Evolutionary conservation across 1,140 invertebrate species (phyloP).

Genomic region (Apocrypta bakeri): DNA sequence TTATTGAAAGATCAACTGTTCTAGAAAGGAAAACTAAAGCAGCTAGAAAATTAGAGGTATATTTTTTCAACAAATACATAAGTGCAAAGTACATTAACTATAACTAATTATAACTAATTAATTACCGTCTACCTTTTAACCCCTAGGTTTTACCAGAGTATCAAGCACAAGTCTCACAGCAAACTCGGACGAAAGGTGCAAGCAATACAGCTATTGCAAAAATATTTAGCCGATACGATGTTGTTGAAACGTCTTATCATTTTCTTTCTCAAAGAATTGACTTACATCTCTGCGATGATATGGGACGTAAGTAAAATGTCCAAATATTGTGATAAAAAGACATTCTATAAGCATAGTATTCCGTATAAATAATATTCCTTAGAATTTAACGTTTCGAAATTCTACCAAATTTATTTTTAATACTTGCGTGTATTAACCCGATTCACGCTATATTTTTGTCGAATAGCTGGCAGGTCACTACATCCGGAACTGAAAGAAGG

Average conservation of each 20-base stretch:
- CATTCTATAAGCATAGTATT: no score
- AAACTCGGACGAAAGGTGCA: slow-evolving; percentile 73
- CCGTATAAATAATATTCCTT: no score
- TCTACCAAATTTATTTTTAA: no score
- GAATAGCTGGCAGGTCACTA: slow-evolving; percentile 85
- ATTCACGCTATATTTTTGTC: slow-evolving; percentile 45
- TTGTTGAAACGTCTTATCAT: slow-evolving; percentile 98
- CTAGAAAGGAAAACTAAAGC: slow-evolving; percentile 91
- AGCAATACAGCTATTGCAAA: slow-evolving; percentile 75
- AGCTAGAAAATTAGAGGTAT: slow-evolving; percentile 89
- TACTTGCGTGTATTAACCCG: no score
- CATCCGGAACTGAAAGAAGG: slow-evolving; percentile 91
- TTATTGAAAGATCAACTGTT: slow-evolving; percentile 89
- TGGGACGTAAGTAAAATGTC: slow-evolving; percentile 79
- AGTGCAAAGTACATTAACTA: neutral
- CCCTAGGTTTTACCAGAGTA: slow-evolving; percentile 85
- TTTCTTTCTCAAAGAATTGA: slow-evolving; percentile 95
- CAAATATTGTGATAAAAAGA: no score
- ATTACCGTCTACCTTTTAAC: slow-evolving; percentile 21
- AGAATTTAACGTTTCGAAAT: no score
- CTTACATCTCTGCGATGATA: slow-evolving; percentile 97
- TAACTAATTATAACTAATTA: neutral
- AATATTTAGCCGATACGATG: slow-evolving; percentile 93
- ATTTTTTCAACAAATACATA: neutral
- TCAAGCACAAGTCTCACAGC: slow-evolving; percentile 83